Evolutionary conservation across 30 jellyfish, hydroid and myxozoan species (phyloP).

Genomic region (Turritopsis rubra): DNA sequence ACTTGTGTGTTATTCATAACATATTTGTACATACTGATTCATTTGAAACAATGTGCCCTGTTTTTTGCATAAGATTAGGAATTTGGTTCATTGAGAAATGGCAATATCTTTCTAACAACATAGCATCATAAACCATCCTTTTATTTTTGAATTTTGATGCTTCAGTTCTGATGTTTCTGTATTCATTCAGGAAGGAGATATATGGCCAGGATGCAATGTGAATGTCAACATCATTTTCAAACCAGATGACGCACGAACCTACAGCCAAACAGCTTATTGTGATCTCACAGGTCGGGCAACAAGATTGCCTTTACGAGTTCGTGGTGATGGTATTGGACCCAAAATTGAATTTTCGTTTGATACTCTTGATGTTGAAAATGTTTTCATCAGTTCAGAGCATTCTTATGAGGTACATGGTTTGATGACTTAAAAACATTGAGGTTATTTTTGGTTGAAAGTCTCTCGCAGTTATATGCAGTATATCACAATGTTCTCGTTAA

Average conservation of each 20-base stretch:
- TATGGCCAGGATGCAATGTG: conserved; percentile 93
- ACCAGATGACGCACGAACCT: conserved; percentile 83
- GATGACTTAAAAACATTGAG: background rate
- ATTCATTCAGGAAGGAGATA: conserved; percentile 85
- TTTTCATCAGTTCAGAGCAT: conserved; percentile 79
- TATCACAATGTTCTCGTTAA: too few species aligned
- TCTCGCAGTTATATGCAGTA: too few species aligned
- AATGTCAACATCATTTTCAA: conserved; percentile 74
- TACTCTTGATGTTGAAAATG: conserved; percentile 75
- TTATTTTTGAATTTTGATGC: background rate
- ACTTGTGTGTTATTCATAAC: too few species aligned
- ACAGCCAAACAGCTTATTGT: conserved; percentile 73
- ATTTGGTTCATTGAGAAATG: too few species aligned
- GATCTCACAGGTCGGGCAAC: conserved; percentile 96
- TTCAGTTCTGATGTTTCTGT: background rate
- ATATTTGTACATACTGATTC: too few species aligned
- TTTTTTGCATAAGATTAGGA: too few species aligned
- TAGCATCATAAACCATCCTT: too few species aligned
- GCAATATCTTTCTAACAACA: too few species aligned
- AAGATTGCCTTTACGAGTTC: conserved; percentile 75
- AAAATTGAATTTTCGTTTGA: conserved; percentile 72
- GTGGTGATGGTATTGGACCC: conserved; percentile 97
- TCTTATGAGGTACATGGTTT: conserved; percentile 72
- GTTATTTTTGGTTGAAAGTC: background rate
- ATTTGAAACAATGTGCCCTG: too few species aligned